Evolutionary conservation across 2,888 invertebrate species (phyloP).

Genomic region (Ophion slaviceki): DNA sequence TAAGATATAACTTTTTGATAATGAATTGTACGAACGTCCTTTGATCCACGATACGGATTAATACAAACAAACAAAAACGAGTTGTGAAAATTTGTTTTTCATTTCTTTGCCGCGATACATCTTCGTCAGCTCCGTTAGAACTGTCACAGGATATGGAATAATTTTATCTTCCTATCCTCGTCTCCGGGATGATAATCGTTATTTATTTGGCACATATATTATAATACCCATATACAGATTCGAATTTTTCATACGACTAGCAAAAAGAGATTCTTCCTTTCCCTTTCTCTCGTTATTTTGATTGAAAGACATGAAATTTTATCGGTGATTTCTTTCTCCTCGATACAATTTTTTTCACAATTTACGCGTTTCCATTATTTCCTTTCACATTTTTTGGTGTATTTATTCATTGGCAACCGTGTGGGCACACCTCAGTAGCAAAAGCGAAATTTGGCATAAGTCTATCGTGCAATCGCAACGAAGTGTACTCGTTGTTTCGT

Average conservation of each 20-base stretch:
- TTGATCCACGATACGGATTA: conserved; percentile 19
- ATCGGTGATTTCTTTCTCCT: conserved; percentile 63
- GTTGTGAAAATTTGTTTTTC: conserved; percentile 34
- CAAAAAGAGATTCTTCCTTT: conserved; percentile 51
- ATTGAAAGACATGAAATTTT: conserved; percentile 58
- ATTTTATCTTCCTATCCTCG: background rate
- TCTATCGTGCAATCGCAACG: conserved; percentile 18
- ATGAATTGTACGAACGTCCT: conserved; percentile 27
- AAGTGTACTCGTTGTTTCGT: conserved; percentile 56
- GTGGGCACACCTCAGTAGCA: conserved; percentile 9
- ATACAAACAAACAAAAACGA: conserved; percentile 29
- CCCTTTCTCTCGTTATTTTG: conserved; percentile 59
- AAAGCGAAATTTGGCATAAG: conserved; percentile 34
- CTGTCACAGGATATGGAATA: background rate
- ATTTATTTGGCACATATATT: conserved; percentile 76
- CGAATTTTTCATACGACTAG: conserved; percentile 64
- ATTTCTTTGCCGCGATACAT: background rate
- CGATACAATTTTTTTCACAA: conserved; percentile 19
- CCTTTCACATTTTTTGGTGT: conserved; percentile 35
- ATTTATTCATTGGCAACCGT: conserved; percentile 14
- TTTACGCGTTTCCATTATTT: conserved; percentile 26
- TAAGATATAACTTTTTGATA: conserved; percentile 43
- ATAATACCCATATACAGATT: conserved; percentile 67
- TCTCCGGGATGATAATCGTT: conserved; percentile 58
- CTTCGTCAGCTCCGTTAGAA: too few species aligned